phyloP scores from a whole-genome alignment of 2,797 vertebrate species.

The Gymnoscopelus braueri region DNA sequence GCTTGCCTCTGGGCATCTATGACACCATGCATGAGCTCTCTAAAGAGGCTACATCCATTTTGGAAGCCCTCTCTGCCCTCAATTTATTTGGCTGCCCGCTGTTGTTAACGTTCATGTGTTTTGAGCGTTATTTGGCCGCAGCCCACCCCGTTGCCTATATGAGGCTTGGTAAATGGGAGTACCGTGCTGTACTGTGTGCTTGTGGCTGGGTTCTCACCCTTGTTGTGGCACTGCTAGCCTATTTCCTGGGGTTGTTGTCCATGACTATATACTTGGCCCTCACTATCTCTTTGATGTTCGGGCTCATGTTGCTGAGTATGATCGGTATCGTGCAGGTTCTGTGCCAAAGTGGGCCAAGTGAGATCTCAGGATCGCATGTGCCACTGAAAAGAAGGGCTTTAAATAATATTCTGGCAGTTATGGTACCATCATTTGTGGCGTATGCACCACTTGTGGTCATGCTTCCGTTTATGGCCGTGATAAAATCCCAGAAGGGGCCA shows the following conservation, averaged over 20 bases:
- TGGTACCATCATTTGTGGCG: constrained; percentile 28
- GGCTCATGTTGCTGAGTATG: constrained; percentile 52
- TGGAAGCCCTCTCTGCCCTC: constrained; percentile 17
- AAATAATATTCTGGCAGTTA: constrained; percentile 38
- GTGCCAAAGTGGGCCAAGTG: constrained; percentile 12
- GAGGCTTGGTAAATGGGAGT: constrained; percentile 16
- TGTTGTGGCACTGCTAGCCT: constrained; percentile 8
- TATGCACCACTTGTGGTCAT: constrained; percentile 48
- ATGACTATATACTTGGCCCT: constrained; percentile 23
- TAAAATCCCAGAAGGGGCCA: not conserved
- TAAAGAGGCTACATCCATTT: not conserved
- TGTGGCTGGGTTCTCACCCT: constrained; percentile 32
- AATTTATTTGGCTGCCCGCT: constrained; percentile 53
- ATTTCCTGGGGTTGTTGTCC: constrained; percentile 2
- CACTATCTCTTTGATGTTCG: constrained; percentile 30
- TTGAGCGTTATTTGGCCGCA: constrained; percentile 49
- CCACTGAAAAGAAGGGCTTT: constrained; percentile 42
- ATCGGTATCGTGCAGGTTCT: constrained; percentile 30
- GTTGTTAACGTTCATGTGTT: constrained; percentile 52
- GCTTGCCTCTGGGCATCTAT: constrained; percentile 50
- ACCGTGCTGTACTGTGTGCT: constrained; percentile 18
- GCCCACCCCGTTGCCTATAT: constrained; percentile 27
- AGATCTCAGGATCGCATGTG: not conserved
- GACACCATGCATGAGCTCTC: not conserved
- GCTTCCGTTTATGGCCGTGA: constrained; percentile 9